Percentiles rank a stretch among this genome's conserved stretches.
Evolutionary conservation across 2,113 vertebrate species (phyloP).

Genomic region (Rhombomys opimus): DNA sequence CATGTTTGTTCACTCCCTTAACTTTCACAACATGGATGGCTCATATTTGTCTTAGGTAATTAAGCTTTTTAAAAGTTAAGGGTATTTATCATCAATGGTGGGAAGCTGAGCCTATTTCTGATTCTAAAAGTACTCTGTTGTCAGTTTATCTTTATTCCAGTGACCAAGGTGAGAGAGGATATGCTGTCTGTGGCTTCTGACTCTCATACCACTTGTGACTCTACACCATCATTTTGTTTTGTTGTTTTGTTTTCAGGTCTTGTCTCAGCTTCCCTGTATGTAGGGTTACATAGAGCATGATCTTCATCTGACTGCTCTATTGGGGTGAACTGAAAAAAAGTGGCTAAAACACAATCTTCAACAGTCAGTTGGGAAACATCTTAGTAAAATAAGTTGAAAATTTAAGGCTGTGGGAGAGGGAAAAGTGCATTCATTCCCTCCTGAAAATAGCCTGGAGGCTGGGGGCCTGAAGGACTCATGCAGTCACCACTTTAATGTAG

Average conservation of each 20-base stretch:
- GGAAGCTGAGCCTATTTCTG: not conserved
- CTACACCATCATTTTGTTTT: not conserved
- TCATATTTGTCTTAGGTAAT: constrained; percentile 1
- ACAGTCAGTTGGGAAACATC: constrained; percentile 8
- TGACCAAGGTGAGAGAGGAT: not conserved
- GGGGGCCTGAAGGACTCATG: not conserved
- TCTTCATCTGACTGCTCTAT: not conserved
- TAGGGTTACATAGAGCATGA: not conserved
- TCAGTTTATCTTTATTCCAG: not conserved
- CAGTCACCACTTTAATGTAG: not conserved
- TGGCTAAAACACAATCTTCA: not conserved
- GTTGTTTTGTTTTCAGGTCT: not conserved
- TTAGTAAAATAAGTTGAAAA: not conserved
- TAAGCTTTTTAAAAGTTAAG: not conserved
- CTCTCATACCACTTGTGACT: not conserved
- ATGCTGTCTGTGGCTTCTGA: not conserved
- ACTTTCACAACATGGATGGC: not conserved
- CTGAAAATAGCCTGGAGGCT: not conserved
- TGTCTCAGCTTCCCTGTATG: constrained; percentile 7
- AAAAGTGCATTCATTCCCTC: not conserved
- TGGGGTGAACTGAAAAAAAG: constrained; percentile 13
- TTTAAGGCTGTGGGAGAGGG: constrained; percentile 9
- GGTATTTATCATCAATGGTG: not conserved
- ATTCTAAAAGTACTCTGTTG: constrained; percentile 29
- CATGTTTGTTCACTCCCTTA: not conserved